Percentiles rank a stretch among this genome's conserved stretches.
Evolutionary conservation across 2,113 vertebrate species (phyloP).

Genomic region (Genyomyrus donnyi): DNA sequence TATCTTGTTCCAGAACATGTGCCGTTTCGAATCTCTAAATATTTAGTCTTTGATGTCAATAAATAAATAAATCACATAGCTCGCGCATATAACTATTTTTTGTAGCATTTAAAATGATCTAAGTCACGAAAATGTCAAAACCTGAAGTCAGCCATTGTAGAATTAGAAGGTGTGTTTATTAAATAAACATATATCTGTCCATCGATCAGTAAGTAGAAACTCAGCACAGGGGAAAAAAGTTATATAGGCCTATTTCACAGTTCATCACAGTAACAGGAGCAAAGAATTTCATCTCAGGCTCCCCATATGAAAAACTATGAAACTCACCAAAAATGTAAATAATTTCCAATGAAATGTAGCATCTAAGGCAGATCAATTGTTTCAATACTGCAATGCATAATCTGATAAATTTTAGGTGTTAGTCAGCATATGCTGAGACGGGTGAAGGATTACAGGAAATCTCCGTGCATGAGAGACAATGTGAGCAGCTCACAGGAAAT

Average conservation of each 20-base stretch:
- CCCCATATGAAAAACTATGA: background rate
- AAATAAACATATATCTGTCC: background rate
- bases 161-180: background rate
- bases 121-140: background rate
- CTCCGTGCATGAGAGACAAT: conserved; percentile 12
- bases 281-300: background rate
- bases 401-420: background rate
- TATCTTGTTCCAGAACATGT: background rate
- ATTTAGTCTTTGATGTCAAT: background rate
- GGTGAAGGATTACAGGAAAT: conserved; percentile 40
- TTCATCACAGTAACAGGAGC: background rate
- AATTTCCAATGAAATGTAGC: background rate
- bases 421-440: conserved; percentile 5
- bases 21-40: background rate
- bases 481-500: conserved; percentile 52
- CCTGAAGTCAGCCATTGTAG: background rate
- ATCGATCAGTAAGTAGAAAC: background rate
- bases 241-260: background rate
- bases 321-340: background rate
- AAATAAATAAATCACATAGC: background rate
- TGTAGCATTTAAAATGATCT: background rate
- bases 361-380: background rate
- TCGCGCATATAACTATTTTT: background rate
- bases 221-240: background rate
- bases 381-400: background rate